Conservation (phyloP, 2,113 vertebrate genomes). For the Carassius auratus region DNA sequence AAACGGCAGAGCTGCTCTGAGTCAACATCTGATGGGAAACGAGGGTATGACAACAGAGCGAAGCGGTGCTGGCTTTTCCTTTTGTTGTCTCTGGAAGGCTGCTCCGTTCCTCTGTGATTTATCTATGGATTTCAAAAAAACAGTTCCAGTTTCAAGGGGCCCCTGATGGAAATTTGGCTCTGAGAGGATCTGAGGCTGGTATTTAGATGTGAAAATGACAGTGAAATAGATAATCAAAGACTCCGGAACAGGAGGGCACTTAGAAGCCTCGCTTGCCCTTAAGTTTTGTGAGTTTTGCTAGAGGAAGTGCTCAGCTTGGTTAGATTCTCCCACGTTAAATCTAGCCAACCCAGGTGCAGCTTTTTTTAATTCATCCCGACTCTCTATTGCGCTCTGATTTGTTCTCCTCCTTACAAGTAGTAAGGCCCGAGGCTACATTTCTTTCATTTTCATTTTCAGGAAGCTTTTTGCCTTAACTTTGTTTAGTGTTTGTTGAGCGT, state of each 20-base stretch:
- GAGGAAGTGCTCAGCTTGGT: neutral
- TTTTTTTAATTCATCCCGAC: constrained; percentile 52
- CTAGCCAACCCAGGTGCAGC: constrained; percentile 46
- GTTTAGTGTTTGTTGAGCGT: constrained; percentile 9
- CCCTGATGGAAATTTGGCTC: constrained; percentile 50
- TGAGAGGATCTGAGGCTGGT: constrained; percentile 28
- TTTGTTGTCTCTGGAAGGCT: constrained; percentile 51
- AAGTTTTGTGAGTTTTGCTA: constrained; percentile 29
- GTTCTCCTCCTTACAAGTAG: constrained; percentile 17
- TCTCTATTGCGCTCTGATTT: constrained; percentile 48
- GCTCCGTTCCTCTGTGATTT: constrained; percentile 47
- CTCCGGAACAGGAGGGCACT: constrained; percentile 35
- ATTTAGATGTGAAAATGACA: constrained; percentile 37
- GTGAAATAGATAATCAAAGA: constrained; percentile 14
- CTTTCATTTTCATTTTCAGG: constrained; percentile 29
- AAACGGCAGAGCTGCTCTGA: constrained; percentile 47
- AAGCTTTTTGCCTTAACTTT: constrained; percentile 18
- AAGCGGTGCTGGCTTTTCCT: constrained; percentile 42
- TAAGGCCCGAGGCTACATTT: constrained; percentile 19
- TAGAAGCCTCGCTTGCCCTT: constrained; percentile 26
- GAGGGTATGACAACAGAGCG: constrained; percentile 38
- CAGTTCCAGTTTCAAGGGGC: constrained; percentile 34
- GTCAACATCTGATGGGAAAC: constrained; percentile 55
- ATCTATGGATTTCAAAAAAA: constrained; percentile 49
- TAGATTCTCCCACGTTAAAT: constrained; percentile 2